Percentiles rank a stretch among this genome's conserved stretches.
Evolutionary conservation across 2,888 invertebrate genomes (phyloP).

Genomic region (Aphidius colemani): DNA sequence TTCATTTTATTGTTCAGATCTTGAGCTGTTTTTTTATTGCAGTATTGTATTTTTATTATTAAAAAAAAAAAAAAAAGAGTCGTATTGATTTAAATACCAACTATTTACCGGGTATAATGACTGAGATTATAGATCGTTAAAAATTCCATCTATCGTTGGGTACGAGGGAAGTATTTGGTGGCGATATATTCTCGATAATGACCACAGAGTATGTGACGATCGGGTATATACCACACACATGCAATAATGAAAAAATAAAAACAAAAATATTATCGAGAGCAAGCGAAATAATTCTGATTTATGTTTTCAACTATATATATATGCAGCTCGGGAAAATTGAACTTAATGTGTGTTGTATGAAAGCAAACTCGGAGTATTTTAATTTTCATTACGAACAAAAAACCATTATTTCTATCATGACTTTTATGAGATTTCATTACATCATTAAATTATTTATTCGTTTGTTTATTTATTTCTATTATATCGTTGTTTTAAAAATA

Average conservation of each 20-base stretch:
- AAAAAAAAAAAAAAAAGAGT: too few relatives aligned
- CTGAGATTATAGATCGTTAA: too few relatives aligned
- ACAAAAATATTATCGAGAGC: conserved; percentile 34
- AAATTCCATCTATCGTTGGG: conserved; percentile 18
- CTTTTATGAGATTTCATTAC: conserved; percentile 26
- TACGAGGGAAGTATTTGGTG: conserved; percentile 32
- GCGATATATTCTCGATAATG: conserved; percentile 39
- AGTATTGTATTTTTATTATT: too few relatives aligned
- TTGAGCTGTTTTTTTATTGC: too few relatives aligned
- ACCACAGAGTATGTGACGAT: conserved; percentile 40
- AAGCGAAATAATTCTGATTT: conserved; percentile 41
- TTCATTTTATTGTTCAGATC: too few relatives aligned
- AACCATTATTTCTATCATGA: conserved; percentile 9
- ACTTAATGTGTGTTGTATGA: conserved; percentile 20
- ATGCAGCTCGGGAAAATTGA: neutral
- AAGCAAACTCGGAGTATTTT: conserved; percentile 29
- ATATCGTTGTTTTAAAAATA: neutral
- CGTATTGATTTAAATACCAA: too few relatives aligned
- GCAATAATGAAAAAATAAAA: conserved; percentile 20
- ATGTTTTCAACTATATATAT: conserved; percentile 36
- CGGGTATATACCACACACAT: conserved; percentile 27
- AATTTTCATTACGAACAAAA: conserved; percentile 27
- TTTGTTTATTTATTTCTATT: conserved; percentile 1
- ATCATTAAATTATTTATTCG: conserved; percentile 22
- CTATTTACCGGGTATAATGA: too few relatives aligned